These are phyloP conservation scores for Calyptommatus sinebrachiatus DNA, from an alignment of 2,113 vertebrate genomes.

Conservation along the genomic window DNA sequence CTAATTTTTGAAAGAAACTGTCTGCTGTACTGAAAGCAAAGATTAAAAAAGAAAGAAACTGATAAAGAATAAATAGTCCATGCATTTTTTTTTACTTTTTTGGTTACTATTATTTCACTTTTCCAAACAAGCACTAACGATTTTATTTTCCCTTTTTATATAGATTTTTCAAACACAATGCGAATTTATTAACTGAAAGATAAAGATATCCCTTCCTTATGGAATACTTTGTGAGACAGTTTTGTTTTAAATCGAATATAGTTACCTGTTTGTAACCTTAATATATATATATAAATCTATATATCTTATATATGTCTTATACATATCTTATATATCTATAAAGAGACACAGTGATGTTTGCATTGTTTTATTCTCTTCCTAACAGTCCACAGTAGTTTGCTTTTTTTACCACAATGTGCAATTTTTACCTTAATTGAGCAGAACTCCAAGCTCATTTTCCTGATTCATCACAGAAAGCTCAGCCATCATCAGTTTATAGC, in stretches of 20 bases:
- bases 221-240: not conserved
- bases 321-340: too few species aligned
- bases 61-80: not conserved
- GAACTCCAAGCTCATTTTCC: too few species aligned
- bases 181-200: not conserved
- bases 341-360: too few species aligned
- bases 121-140: not conserved
- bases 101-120: not conserved
- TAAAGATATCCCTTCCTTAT: not conserved
- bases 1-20: conserved; percentile 20
- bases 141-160: conserved; percentile 13
- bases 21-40: conserved; percentile 25
- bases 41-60: not conserved
- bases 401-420: too few species aligned
- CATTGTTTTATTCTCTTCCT: too few species aligned
- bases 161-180: too few species aligned
- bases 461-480: too few species aligned
- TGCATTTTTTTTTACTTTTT: not conserved
- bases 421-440: too few species aligned
- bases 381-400: too few species aligned
- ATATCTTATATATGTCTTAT: too few species aligned
- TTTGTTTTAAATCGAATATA: not conserved
- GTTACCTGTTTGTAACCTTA: not conserved
- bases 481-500: too few species aligned
- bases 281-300: not conserved